Evolutionary conservation across 1,140 invertebrate species (phyloP).

Genomic region (Drosophila tsacasi): DNA sequence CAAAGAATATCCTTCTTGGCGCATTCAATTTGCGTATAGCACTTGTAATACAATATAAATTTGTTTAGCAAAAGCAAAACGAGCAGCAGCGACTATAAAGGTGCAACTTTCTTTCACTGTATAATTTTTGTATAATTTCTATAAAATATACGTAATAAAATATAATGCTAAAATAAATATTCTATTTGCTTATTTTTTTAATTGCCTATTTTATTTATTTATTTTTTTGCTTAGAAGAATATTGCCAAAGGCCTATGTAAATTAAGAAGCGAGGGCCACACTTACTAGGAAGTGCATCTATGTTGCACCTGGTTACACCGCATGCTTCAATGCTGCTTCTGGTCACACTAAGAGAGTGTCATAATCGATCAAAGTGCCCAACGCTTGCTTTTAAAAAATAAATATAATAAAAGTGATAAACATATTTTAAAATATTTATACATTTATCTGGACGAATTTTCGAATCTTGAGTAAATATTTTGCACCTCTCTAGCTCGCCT

Average conservation of each 20-base stretch:
- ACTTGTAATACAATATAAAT: not conserved
- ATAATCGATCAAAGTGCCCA: not conserved
- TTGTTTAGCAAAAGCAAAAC: constrained; percentile 17
- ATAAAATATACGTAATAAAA: constrained; percentile 2
- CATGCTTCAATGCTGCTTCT: not conserved
- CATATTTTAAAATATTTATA: not conserved
- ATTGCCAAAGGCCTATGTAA: not conserved
- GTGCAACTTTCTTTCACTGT: constrained; percentile 4
- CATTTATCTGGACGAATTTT: constrained; percentile 19
- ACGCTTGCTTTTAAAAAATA: not conserved
- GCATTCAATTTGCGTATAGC: not conserved
- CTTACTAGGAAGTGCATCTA: not conserved
- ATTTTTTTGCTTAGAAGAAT: not conserved
- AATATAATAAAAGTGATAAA: not conserved
- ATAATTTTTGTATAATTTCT: constrained; percentile 1
- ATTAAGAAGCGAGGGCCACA: not conserved
- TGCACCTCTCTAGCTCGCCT: constrained; percentile 5
- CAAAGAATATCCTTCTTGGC: not conserved
- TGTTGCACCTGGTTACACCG: not conserved
- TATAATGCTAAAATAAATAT: not conserved
- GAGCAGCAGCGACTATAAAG: constrained; percentile 4
- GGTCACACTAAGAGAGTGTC: not conserved
- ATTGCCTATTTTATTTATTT: not conserved
- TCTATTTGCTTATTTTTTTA: not conserved
- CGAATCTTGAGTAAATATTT: not conserved